Base-by-base conservation (phyloP, 2,888 invertebrate species). In the Pterostichus niger region DNA sequence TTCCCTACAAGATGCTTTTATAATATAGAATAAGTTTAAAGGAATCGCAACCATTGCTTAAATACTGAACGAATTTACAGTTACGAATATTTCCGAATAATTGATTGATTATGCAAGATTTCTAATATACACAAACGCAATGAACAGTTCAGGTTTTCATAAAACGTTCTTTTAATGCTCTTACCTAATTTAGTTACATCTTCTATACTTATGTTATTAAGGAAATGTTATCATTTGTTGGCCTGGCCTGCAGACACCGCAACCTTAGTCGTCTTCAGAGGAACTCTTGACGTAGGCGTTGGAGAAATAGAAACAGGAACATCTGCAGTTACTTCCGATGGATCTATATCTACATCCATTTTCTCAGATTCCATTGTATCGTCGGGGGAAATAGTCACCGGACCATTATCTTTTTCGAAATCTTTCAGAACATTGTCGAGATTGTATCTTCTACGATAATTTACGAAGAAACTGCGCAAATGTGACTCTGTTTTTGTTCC, bases 401-500 rank as follows among this genome's bases (percentile, higher is more conserved):
- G 93, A 6, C 94, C 95, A 86, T 94, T 93, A 86, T 96, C 96
- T 40, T 94, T 94, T 88, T 97, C 96, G 89, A 94, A 96, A 87
- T 98, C 97, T 87, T 95, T 94, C 76, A 98, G 91, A 49, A 97
- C 94, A 15, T 93, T 93, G 89, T 98, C 98, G 85, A 98, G 91
- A 90, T 97, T 96, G 90, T 96, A 97, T 83, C 96, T 94, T 86
- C 97, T 94, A 71, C 97, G 94, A 90, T 98, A 96, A 88, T 96
- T 97, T 7, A 96, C 93, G 90, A 97, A 99, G 91, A 98, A 99
- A 73, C 95, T 95, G 85, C 97, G 94, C 64, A 99, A 93, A 89
- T 98, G 98, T 75, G 95, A 94, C 90, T 98, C 98, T 0, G 96
- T 97, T 91, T 99, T 99, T 77, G 97, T 99, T 84, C 98, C 98